Conservation (phyloP, 1,140 invertebrate genomes). For the Chelonus insularis region DNA sequence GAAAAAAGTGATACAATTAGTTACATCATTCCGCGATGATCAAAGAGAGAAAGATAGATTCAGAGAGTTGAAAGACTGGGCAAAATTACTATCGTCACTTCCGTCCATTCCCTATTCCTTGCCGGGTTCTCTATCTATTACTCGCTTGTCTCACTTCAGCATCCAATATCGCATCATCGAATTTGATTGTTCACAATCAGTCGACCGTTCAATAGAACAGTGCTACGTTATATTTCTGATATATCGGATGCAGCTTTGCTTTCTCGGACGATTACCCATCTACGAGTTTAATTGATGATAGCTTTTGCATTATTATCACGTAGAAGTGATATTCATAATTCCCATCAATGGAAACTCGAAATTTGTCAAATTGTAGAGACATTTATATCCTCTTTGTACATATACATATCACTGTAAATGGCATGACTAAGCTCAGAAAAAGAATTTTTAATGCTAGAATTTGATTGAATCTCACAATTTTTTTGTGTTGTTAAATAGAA, state of each 20-base stretch:
- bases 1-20: background rate
- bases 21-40: constrained; percentile 17
- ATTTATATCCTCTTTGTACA: too few relatives aligned
- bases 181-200: constrained; percentile 14
- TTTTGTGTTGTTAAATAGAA: too few relatives aligned
- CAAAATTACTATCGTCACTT: constrained; percentile 35
- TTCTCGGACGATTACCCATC: constrained; percentile 36
- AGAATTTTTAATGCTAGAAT: too few relatives aligned
- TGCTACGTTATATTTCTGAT: constrained; percentile 23
- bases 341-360: too few relatives aligned
- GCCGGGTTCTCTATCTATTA: constrained; percentile 5
- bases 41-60: constrained; percentile 23
- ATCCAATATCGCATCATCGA: constrained; percentile 9
- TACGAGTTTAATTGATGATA: constrained; percentile 35
- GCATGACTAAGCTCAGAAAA: too few relatives aligned
- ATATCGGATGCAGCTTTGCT: constrained; percentile 24
- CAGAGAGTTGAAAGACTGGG: constrained; percentile 27
- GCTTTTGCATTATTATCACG: background rate
- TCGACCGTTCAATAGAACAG: background rate
- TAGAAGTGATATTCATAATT: too few relatives aligned
- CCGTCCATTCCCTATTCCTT: constrained; percentile 32
- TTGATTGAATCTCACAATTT: too few relatives aligned
- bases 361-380: too few relatives aligned
- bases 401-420: too few relatives aligned
- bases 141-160: background rate